phyloP scores from a whole-genome alignment of 53 echinoderm and acorn worm genomes.

The Henricia sp. region DNA sequence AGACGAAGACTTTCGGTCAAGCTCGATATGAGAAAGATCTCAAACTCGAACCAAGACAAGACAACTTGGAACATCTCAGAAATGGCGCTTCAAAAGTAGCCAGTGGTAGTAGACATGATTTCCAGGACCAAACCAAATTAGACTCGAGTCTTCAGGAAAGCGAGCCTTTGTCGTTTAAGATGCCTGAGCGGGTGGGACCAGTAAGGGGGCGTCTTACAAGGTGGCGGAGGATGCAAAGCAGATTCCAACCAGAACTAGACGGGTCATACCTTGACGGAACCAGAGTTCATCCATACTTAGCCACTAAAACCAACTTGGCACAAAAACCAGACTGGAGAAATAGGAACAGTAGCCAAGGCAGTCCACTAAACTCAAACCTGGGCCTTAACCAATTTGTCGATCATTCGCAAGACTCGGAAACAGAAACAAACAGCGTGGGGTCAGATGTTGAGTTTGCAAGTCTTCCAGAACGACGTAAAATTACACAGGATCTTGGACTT shows the following conservation, averaged over 20 bases:
- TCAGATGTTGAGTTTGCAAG: conserved; percentile 42
- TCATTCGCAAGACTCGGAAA: conserved; percentile 9
- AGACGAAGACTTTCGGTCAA: not conserved
- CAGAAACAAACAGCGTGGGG: conserved; percentile 8
- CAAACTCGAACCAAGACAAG: conserved; percentile 17
- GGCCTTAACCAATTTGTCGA: too few species aligned
- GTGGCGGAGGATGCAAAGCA: conserved; percentile 49
- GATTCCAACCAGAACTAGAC: conserved; percentile 6
- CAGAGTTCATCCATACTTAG: not conserved
- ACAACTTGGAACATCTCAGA: not conserved
- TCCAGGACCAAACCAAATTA: not conserved
- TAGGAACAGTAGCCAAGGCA: conserved; percentile 19
- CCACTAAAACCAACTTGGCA: not conserved
- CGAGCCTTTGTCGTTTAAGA: not conserved
- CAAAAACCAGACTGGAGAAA: conserved; percentile 17
- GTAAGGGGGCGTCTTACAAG: conserved; percentile 29
- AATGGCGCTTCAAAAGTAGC: conserved; percentile 4
- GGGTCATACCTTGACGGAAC: conserved; percentile 35
- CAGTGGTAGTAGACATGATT: conserved; percentile 11
- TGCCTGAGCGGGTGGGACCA: conserved; percentile 25
- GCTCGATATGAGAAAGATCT: not conserved
- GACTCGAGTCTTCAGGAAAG: conserved; percentile 39
- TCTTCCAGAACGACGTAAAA: conserved; percentile 42
- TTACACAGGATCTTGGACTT: not conserved
- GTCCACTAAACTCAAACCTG: conserved; percentile 8